phyloP scores from a whole-genome alignment of 2,888 invertebrate genomes.

The Drosophila percnosoma region DNA sequence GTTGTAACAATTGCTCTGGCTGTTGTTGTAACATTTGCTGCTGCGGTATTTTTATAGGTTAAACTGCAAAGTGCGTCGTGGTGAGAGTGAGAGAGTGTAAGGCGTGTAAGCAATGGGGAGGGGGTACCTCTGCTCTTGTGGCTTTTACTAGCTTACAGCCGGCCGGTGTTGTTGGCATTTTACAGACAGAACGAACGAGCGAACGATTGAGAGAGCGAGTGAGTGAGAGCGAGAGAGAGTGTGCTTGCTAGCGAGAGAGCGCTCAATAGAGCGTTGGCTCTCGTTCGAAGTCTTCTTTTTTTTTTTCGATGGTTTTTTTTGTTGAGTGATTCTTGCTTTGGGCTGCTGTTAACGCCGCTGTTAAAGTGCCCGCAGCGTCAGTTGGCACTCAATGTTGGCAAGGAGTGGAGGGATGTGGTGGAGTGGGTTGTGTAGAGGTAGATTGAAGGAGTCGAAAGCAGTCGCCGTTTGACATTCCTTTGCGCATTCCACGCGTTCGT shows the following conservation, averaged over 20 bases:
- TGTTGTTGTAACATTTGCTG: slow-evolving; percentile 39
- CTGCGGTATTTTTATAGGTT: slow-evolving; percentile 78
- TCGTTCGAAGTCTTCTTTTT: not conserved
- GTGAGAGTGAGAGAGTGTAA: slow-evolving; percentile 4
- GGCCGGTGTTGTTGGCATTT: slow-evolving; percentile 75
- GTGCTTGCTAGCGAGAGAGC: slow-evolving; percentile 14
- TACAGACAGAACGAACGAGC: slow-evolving; percentile 19
- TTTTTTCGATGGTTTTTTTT: not conserved
- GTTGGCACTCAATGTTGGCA: slow-evolving; percentile 42
- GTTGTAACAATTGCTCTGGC: slow-evolving; percentile 43
- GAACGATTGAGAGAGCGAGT: slow-evolving; percentile 10
- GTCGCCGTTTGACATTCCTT: slow-evolving; percentile 62
- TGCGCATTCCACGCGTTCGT: slow-evolving; percentile 64
- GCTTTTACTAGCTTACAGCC: slow-evolving; percentile 74
- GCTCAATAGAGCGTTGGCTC: slow-evolving; percentile 32
- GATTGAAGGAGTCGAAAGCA: slow-evolving; percentile 1
- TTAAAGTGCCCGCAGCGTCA: slow-evolving; percentile 41
- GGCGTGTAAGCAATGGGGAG: slow-evolving; percentile 4
- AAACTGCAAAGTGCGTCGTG: slow-evolving; percentile 72
- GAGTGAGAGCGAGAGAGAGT: not conserved
- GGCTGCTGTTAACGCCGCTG: slow-evolving; percentile 51
- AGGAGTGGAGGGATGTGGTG: not conserved
- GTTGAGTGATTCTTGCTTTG: slow-evolving; percentile 58
- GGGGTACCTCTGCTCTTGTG: slow-evolving; percentile 21
- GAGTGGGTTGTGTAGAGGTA: not conserved